Evolutionary conservation across 1,140 invertebrate genomes (phyloP), one percentile per base, ranked within the genome.

Genomic region (Bombus terrestris): DNA sequence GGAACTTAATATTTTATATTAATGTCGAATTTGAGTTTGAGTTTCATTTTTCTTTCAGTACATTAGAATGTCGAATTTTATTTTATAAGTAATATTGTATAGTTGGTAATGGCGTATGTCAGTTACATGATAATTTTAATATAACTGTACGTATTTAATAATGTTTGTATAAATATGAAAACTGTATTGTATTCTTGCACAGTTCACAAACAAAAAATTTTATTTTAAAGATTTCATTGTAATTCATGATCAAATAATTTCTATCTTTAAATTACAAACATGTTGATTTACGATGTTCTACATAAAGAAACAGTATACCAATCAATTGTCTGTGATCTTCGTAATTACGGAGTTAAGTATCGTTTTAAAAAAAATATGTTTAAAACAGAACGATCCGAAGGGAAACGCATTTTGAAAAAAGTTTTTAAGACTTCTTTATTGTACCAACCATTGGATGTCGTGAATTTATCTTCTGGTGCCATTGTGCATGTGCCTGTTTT

Each of bases 401-500:
- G 87, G 53, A 85, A 85, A 57, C 81, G 85, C 71, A 81, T 83
- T 13, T 87, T 90, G 62, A 96, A 96, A 89, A 96, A 96, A 81
- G 93, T 97, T 1, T 97, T 97, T 89, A 96, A 96, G 92, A 96
- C 95, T 4, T 95, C 96, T 37, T 91, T 97, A 41, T 93, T 94
- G 12, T 95, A 96, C 91, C 95, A 97, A 91, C 95, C 96, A 88
- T 94, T 95, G 92, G 96, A 96, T 93, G 96, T 96, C 92, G 97
- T 96, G 88, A 96, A 93, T 94, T 94, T 97, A 91, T 96, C 93
- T 69, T 96, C 95, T 75, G 96, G 96, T 35, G 94, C 94, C 59
- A 94, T 96, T 89, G 95, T 98, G 66, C 96, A 97, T 93, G 96
- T 98, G 25, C 98, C 98, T n/a, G 95, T 96, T 88, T 97, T 98